Evolutionary conservation across 2,888 invertebrate species (phyloP).

Genomic region (Deilephila elpenor): DNA sequence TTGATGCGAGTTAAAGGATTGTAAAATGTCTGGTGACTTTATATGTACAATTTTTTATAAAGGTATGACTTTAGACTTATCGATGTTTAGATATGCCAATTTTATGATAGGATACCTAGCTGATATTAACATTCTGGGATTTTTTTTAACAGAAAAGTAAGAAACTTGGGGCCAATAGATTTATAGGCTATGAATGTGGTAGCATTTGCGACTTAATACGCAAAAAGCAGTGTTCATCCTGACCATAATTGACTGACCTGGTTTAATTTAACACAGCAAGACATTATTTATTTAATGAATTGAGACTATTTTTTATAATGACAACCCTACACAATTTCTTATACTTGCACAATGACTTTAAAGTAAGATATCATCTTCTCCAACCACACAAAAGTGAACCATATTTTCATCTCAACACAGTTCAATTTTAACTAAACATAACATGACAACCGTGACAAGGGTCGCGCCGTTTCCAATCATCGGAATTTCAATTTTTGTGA

Average conservation of each 20-base stretch:
- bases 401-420: slow-evolving; percentile 43
- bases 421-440: slow-evolving; percentile 16
- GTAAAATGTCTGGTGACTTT: neutral
- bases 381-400: neutral
- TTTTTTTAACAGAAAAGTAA: too few relatives aligned
- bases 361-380: neutral
- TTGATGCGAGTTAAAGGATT: neutral
- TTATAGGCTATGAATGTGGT: too few relatives aligned
- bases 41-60: too few relatives aligned
- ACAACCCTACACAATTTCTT: slow-evolving; percentile 7
- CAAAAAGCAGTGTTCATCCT: too few relatives aligned
- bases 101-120: too few relatives aligned
- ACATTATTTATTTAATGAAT: too few relatives aligned
- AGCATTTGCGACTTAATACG: too few relatives aligned
- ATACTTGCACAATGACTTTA: neutral
- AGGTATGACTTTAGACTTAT: too few relatives aligned
- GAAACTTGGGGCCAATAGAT: too few relatives aligned
- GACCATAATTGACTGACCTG: too few relatives aligned
- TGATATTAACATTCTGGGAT: too few relatives aligned
- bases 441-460: slow-evolving; percentile 49
- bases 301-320: neutral
- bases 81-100: too few relatives aligned
- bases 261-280: neutral
- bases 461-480: slow-evolving; percentile 57
- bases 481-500: slow-evolving; percentile 64